These are phyloP conservation scores for Cynopterus brachyotis DNA, from an alignment of 2,113 vertebrate species.

Conservation along the genomic window DNA sequence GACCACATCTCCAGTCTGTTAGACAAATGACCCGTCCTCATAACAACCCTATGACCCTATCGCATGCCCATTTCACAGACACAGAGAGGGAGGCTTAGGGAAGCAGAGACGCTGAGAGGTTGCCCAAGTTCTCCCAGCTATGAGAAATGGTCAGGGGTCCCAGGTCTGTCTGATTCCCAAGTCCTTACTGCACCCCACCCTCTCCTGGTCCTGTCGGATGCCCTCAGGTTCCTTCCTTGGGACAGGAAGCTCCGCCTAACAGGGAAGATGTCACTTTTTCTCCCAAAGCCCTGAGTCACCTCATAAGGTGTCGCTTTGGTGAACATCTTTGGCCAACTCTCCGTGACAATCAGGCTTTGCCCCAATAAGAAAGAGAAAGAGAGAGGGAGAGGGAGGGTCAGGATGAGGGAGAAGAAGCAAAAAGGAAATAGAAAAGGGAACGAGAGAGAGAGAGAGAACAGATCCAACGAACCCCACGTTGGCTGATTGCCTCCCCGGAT, in stretches of 20 bases:
- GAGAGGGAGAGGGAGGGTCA: neutral
- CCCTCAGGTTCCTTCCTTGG: neutral
- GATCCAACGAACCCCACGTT: neutral
- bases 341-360: neutral
- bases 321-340: neutral
- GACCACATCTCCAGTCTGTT: neutral
- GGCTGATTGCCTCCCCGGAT: too few species aligned
- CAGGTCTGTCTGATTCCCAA: neutral
- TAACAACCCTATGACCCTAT: neutral
- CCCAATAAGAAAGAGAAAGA: neutral
- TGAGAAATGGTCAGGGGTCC: neutral
- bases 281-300: neutral
- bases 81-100: neutral
- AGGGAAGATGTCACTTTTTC: neutral
- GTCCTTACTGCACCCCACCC: accelerated
- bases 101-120: neutral
- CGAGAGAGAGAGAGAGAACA: neutral
- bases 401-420: too few species aligned
- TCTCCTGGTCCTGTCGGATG: neutral
- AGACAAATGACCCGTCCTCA: neutral
- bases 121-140: neutral
- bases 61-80: neutral
- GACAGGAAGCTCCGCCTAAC: neutral
- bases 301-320: neutral
- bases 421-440: neutral